Percentiles rank a stretch among this genome's conserved stretches.
Conservation (phyloP, 2,888 invertebrate genomes). For the Rotaria sp. region DNA sequence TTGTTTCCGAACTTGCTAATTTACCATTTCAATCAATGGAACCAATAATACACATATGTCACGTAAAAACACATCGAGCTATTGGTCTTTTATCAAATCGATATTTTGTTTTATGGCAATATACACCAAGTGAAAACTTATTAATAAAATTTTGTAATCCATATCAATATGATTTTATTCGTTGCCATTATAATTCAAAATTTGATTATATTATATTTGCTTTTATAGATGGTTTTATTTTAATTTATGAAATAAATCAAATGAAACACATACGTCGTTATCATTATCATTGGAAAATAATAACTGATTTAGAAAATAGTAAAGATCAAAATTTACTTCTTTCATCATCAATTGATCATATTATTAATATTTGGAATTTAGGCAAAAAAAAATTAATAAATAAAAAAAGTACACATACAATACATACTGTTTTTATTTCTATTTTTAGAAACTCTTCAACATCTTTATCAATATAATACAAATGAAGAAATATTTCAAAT, state of each 20-base stretch:
- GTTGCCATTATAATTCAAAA: constrained; percentile 16
- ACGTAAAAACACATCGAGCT: neutral
- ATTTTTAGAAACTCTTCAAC: constrained; percentile 14
- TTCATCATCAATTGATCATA: neutral
- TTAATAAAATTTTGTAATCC: neutral
- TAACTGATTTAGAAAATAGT: neutral
- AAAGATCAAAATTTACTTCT: neutral
- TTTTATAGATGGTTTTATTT: neutral
- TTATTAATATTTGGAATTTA: neutral
- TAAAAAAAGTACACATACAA: neutral
- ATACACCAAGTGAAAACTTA: neutral
- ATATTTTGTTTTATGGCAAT: neutral
- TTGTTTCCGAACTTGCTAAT: neutral
- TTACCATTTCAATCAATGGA: neutral
- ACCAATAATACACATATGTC: constrained; percentile 1
- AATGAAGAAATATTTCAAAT: neutral
- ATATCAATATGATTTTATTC: neutral
- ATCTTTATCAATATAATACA: neutral
- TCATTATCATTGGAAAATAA: neutral
- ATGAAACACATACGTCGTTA: neutral
- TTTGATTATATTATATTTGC: neutral
- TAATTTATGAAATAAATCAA: neutral
- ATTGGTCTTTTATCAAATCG: neutral
- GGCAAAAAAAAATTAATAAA: neutral
- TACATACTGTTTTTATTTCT: neutral